Evolutionary conservation across 2,888 invertebrate genomes (phyloP), one percentile per base, ranked within the genome.

Genomic region (Nemotelus nigrinus): DNA sequence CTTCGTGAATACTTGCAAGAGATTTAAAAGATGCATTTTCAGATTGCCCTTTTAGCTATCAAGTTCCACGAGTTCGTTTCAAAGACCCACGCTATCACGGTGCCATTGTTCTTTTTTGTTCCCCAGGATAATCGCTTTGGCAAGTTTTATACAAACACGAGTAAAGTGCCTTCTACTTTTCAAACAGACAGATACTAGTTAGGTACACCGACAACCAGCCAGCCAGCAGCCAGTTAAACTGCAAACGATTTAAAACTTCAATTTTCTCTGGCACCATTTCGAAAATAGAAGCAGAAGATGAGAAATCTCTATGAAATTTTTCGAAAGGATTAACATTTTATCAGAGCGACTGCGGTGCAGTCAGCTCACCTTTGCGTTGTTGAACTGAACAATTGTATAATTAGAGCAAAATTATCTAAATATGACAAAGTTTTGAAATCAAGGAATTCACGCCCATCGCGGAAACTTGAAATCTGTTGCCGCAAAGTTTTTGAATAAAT

Each of bases 91-190:
- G 25, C 25, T 25, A 25, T 25, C 25, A 0, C 25, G 25, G 25
- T 25, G 25, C 25, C 60, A 7, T 60, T 39, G 7, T 39, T 60
- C 41, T 57, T 57, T 57, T 57, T 25, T 57, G 10, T 57, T 57
- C 3, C 57, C 10, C 3, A 57, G 57, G 57, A 57, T 57, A 57
- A 57, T 57, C 57, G 57, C 57, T 25, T 57, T 57, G 57, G 60
- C 60, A 41, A 41, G 60, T 60, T 60, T 60, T 60, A 60, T 60
- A 39, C 60, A 60, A 60, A 60, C 60, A 60, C 60, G 60, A 43
- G 43, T 43, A 60, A 25, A 4, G 41, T 60, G 60, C 41, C 60
- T 60, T 39, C 25, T 5, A 60, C 41, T 60, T 43, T 41, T 3
- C 60, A 60, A 60, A 60, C 60, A 60, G 25, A 25, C 25, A 25